phyloP scores from a whole-genome alignment of 1,140 invertebrate genomes.

The Dendrolimus punctatus region DNA sequence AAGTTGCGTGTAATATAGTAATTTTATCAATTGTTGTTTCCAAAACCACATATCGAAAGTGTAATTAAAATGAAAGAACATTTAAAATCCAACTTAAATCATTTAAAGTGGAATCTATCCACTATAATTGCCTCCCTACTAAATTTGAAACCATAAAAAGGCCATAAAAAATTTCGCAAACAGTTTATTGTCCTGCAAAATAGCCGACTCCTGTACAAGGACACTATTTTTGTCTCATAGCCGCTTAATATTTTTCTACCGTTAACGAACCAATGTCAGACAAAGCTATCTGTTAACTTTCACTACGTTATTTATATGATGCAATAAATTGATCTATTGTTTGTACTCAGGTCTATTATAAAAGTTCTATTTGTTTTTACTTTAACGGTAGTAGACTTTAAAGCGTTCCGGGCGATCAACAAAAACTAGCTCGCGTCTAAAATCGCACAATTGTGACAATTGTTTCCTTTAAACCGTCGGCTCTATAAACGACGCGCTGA shows the following conservation, averaged over 20 bases:
- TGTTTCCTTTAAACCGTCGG: conserved; percentile 26
- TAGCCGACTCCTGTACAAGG: conserved; percentile 40
- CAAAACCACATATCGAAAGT: too few species aligned
- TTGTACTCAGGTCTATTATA: conserved; percentile 27
- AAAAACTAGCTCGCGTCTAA: conserved; percentile 52
- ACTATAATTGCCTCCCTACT: conserved; percentile 8
- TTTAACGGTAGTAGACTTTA: conserved; percentile 54
- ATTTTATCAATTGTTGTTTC: too few species aligned
- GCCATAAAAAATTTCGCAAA: conserved; percentile 45
- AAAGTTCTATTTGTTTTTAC: conserved; percentile 45
- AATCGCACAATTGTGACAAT: conserved; percentile 31
- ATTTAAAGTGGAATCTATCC: too few species aligned
- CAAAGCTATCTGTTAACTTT: conserved; percentile 49
- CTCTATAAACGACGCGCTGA: conserved; percentile 24
- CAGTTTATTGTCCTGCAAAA: conserved; percentile 40
- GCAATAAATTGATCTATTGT: conserved; percentile 44
- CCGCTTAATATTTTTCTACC: conserved; percentile 44
- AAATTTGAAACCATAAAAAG: conserved; percentile 25
- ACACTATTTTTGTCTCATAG: conserved; percentile 29
- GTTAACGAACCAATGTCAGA: conserved; percentile 40
- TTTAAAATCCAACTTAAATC: too few species aligned
- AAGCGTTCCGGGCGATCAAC: conserved; percentile 42
- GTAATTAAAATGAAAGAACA: too few species aligned
- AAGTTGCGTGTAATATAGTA: too few species aligned
- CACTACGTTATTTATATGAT: conserved; percentile 57